Conservation (phyloP, 35 echinoderm and acorn worm genomes). For the Holothuria glaberrima region DNA sequence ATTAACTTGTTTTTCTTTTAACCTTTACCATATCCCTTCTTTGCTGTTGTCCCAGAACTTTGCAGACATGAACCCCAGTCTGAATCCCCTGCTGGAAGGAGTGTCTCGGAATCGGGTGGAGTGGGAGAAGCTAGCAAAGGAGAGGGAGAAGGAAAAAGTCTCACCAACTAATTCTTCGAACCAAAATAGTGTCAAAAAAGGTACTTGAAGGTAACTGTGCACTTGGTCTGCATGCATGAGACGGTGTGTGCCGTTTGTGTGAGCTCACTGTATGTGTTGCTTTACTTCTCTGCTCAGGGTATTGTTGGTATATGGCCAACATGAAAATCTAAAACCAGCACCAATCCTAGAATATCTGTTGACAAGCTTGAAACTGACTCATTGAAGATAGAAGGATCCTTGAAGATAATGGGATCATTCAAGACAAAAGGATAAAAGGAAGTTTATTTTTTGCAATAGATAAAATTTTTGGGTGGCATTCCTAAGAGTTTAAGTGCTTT, state of each 20-base stretch:
- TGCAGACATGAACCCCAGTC: conserved; percentile 66
- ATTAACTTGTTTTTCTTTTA: conserved; percentile 13
- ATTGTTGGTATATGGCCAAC: neutral
- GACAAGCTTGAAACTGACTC: conserved; percentile 27
- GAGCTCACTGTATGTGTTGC: conserved; percentile 18
- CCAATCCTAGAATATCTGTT: neutral
- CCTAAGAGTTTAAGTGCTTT: neutral
- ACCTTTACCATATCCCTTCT: conserved; percentile 46
- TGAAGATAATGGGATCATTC: too few relatives aligned
- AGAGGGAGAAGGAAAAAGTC: neutral
- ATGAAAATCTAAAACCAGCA: neutral
- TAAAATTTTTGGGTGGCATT: too few relatives aligned
- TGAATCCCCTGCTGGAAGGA: conserved; percentile 72
- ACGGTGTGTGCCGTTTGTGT: neutral
- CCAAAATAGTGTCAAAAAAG: conserved; percentile 50
- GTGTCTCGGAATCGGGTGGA: conserved; percentile 75
- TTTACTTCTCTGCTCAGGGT: conserved; percentile 29
- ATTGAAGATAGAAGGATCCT: conserved; percentile 22
- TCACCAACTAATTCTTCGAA: neutral
- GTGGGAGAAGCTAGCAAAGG: conserved; percentile 74
- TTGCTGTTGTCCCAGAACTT: conserved; percentile 71
- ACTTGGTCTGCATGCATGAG: conserved; percentile 27
- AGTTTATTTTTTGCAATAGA: too few relatives aligned
- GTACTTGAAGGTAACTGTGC: conserved; percentile 56
- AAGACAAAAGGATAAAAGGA: neutral